Base-by-base conservation (phyloP, 2,797 vertebrate genomes). In the Mormyrops attenuatus region DNA sequence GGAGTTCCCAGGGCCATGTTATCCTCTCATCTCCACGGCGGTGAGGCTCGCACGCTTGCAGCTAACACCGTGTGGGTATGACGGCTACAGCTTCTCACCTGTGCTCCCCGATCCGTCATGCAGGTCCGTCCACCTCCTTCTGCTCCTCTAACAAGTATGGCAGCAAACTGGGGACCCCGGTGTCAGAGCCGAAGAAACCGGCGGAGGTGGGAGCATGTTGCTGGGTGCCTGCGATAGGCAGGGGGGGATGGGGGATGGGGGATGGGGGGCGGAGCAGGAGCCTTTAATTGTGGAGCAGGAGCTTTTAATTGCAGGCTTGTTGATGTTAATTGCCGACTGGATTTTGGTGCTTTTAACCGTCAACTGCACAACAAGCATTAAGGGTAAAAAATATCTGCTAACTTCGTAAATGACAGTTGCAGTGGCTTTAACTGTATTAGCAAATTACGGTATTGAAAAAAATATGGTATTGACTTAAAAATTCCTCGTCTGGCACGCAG, bases 121-220 rank as follows among this genome's bases (percentile, higher is more conserved):
- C 89, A 99, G 98, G 97, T 96, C 98, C 98, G 91, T 99, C 97
- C 0, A 99, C 98, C 90, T 99, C 98, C 89, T 98, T 98, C 95
- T 97, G 96, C 93, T 97, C 97, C 90, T 97, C 95, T 90, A 96
- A 96, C 92, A 97, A 97, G 90, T 97, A 97, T 96, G 98, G 96
- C 91, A 96, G 95, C 91, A 98, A 98, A 95, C 94, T 95, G 88
- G 98, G 96, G 96, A 96, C 96, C 93, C 95, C 96, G 84, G 93
- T 95, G 93, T 96, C 97, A 91, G 95, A 96, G 93, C 97, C 94
- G 53, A 99, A 98, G 96, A 99, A 98, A 94, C 97, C 97, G 88
- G 97, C 98, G 91, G 98, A 99, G 96, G 98, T 98, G 93, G 94
- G 94, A 69, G 0, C 2, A 22, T 1, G 77, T 34, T 15, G 11